Percentiles rank a stretch among this genome's conserved stretches.
These are phyloP conservation scores for Aricia artaxerxes DNA, from an alignment of 2,888 invertebrate genomes.

Conservation along the genomic window DNA sequence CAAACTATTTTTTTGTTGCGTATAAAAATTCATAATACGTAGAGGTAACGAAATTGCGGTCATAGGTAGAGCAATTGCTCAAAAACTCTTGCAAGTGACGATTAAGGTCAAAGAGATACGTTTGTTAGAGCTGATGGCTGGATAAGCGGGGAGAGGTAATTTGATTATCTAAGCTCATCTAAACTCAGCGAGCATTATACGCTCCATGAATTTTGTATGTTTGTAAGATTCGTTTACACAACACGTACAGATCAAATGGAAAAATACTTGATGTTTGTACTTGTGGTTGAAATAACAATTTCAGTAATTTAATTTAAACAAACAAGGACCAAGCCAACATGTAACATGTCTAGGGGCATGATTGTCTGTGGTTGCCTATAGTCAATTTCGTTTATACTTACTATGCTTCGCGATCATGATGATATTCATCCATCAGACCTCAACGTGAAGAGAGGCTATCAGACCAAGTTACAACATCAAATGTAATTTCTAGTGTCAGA, in stretches of 20 bases:
- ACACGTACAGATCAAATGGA: neutral
- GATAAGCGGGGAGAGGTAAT: slow-evolving; percentile 16
- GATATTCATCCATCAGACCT: neutral
- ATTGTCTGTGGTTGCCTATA: too few relatives aligned
- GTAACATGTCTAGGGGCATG: too few relatives aligned
- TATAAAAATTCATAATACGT: neutral
- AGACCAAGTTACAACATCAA: neutral
- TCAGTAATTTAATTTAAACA: too few relatives aligned
- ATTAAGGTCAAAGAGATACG: slow-evolving; percentile 16
- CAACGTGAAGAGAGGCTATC: neutral
- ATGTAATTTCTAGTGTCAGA: neutral
- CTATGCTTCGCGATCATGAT: neutral
- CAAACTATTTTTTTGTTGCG: neutral
- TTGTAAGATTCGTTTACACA: neutral
- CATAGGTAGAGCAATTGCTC: neutral
- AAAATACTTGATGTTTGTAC: neutral
- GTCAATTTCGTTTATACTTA: too few relatives aligned
- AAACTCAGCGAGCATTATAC: neutral
- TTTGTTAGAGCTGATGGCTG: neutral
- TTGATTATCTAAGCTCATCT: slow-evolving; percentile 17
- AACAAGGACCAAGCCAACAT: too few relatives aligned
- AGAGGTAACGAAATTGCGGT: neutral
- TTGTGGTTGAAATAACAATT: too few relatives aligned
- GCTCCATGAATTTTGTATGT: neutral
- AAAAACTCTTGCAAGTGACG: neutral